These are phyloP conservation scores for Chauna torquata DNA, from an alignment of 2,113 vertebrate species.

Conservation along the genomic window DNA sequence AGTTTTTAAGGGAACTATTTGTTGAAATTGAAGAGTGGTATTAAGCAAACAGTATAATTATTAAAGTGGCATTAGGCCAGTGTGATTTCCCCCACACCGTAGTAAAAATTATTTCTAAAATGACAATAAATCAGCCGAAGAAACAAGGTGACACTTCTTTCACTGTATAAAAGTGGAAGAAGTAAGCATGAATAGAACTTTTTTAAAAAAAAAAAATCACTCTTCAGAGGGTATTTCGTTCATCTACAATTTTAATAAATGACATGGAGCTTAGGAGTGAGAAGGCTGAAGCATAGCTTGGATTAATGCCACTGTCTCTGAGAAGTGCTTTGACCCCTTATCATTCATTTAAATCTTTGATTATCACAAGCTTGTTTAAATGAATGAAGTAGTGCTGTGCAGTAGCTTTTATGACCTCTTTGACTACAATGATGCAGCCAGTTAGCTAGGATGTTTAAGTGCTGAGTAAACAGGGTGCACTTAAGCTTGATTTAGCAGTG, in stretches of 20 bases:
- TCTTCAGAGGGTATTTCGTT: not conserved
- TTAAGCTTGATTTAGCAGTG: not conserved
- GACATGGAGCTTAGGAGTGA: not conserved
- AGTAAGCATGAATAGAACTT: not conserved
- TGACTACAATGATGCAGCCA: not conserved
- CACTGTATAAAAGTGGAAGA: not conserved
- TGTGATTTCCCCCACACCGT: rapidly evolving
- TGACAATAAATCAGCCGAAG: not conserved
- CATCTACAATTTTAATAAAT: not conserved
- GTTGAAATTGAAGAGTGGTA: not conserved
- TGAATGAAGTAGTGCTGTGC: not conserved
- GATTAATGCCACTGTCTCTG: not conserved
- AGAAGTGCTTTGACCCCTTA: not conserved
- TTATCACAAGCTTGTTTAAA: not conserved
- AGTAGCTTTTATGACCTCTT: not conserved
- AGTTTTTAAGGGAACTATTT: not conserved
- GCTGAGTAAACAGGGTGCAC: not conserved
- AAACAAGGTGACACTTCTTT: not conserved
- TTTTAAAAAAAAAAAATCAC: not conserved
- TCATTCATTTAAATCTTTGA: not conserved
- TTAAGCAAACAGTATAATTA: not conserved
- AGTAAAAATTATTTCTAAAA: not conserved
- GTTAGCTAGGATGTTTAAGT: not conserved
- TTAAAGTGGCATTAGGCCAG: not conserved
- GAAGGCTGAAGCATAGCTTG: not conserved